Base-by-base conservation (phyloP, 2,113 vertebrate genomes). In the Ovis canadensis region DNA sequence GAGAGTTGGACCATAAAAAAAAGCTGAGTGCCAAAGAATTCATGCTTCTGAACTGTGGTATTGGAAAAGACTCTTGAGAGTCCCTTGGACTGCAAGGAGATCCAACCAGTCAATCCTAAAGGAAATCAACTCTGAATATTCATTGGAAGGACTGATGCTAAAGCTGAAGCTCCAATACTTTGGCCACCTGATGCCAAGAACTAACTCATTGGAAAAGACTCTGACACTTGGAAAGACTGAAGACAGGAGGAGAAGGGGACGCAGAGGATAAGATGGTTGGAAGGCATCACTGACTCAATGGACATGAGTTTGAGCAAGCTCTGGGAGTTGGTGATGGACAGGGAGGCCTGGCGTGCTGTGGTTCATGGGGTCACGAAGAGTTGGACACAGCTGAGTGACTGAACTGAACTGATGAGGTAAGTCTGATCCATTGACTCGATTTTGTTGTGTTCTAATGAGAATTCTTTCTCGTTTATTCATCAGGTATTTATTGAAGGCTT, bases 201-300 rank as follows among this genome's bases (percentile, higher is more conserved):
- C 9, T 71, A 17, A 71, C n/a, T 36, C n/a, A 23, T 0, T 36
- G 9, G 64, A 23, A 71, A 36, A 71, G 64, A 71, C n/a, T 19
- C 17, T 36, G n/a, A 71, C 21, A 11, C 64, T 36, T 36, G 64
- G 9, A 71, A 23, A 12, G 64, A 71, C 1, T 12, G 64, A 23
- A 12, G 64, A 11, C n/a, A 23, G n/a, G n/a, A 71, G n/a, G n/a
- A 71, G n/a, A 36, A 36, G 64, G 64, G 64, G 64, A 12, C 0
- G 1, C 64, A 71, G 64, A 71, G n/a, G 19, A 3, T 12, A 1
- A 36, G 64, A 71, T 36, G n/a, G 19, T 23, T 71, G 64, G 64
- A 71, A 1, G n/a, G 5, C 19, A 23, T 36, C n/a, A 71, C 19
- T 10, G 0, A 71, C 19, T 40, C 5, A 0, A 71, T 71, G n/a